phyloP scores from a whole-genome alignment of 2,113 vertebrate species.

The Colossoma macropomum region DNA sequence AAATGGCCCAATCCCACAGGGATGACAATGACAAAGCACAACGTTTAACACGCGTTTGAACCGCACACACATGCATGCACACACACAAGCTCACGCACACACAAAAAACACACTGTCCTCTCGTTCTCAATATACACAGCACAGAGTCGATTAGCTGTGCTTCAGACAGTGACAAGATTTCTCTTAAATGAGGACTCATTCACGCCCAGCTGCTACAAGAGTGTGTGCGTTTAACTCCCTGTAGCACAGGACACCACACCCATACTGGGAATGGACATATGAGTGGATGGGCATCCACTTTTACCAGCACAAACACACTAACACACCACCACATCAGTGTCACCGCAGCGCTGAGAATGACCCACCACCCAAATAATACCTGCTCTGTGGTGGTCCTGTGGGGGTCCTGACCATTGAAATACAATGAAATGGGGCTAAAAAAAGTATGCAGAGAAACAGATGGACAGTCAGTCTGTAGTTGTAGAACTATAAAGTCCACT shows the following conservation, averaged over 20 bases:
- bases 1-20: conserved; percentile 22
- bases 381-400: too few relatives aligned
- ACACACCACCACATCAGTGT: too few relatives aligned
- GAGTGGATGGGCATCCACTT: too few relatives aligned
- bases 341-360: too few relatives aligned
- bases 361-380: too few relatives aligned
- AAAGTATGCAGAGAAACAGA: too few relatives aligned
- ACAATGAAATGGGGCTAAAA: too few relatives aligned
- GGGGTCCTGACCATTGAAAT: too few relatives aligned
- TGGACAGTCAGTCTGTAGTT: too few relatives aligned
- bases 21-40: conserved; percentile 64
- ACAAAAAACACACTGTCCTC: neutral
- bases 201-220: neutral
- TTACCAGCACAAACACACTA: too few relatives aligned
- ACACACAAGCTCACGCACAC: neutral
- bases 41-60: conserved; percentile 39
- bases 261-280: neutral
- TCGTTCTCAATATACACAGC: conserved; percentile 13
- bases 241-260: conserved; percentile 4
- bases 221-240: conserved; percentile 12
- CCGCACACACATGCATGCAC: neutral
- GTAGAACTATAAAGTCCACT: too few relatives aligned
- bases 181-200: conserved; percentile 18
- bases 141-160: conserved; percentile 18
- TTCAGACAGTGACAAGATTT: conserved; percentile 14